Percentiles rank a stretch among this genome's conserved stretches.
phyloP scores from a whole-genome alignment of 2,888 invertebrate genomes.

The Cacoxenus indagator region DNA sequence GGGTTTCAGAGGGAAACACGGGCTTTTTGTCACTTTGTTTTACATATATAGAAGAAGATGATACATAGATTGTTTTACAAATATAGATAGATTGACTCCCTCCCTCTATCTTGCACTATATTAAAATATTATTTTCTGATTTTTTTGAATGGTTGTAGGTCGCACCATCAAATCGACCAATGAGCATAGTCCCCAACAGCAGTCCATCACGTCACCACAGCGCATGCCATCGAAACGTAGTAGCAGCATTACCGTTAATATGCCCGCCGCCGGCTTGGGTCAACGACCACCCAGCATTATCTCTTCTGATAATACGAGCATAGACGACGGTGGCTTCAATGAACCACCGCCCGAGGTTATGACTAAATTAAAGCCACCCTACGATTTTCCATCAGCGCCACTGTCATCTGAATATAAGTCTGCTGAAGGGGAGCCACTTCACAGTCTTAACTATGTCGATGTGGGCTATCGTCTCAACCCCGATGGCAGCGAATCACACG shows the following conservation, averaged over 20 bases:
- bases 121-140: background rate
- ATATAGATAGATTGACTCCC: background rate
- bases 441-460: slow-evolving; percentile 69
- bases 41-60: too few species aligned
- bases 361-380: slow-evolving; percentile 72
- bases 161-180: slow-evolving; percentile 49
- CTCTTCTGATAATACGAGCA: slow-evolving; percentile 73
- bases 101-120: background rate
- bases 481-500: slow-evolving; percentile 69
- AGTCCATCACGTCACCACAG: slow-evolving; percentile 59
- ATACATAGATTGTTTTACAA: too few species aligned
- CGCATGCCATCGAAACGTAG: slow-evolving; percentile 73
- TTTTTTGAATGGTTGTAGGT: slow-evolving; percentile 45
- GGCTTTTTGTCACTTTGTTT: too few species aligned
- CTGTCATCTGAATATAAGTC: too few species aligned
- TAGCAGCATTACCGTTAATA: slow-evolving; percentile 76
- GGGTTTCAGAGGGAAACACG: too few species aligned
- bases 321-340: slow-evolving; percentile 81
- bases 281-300: slow-evolving; percentile 78
- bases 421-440: slow-evolving; percentile 32
- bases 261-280: slow-evolving; percentile 77
- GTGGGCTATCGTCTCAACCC: slow-evolving; percentile 71
- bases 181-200: slow-evolving; percentile 29
- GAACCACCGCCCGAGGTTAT: slow-evolving; percentile 81
- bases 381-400: slow-evolving; percentile 51